Percentiles rank a stretch among this genome's conserved stretches.
Conservation (phyloP, 2,888 invertebrate species). For the Petrophora chlorosata region DNA sequence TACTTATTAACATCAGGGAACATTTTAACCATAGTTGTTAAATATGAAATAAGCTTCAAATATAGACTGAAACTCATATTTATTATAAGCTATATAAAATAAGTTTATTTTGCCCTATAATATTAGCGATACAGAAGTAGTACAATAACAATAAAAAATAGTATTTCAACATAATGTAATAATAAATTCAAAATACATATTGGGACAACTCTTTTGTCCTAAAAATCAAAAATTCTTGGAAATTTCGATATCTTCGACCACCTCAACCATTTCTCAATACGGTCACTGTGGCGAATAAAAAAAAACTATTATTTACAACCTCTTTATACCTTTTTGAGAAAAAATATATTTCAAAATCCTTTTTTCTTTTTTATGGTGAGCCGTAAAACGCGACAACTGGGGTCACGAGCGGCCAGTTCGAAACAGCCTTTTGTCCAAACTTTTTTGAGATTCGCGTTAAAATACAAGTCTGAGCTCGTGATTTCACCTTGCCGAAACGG, state of each 20-base stretch:
- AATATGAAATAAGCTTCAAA: too few relatives aligned
- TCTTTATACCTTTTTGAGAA: conserved; percentile 53
- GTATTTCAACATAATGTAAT: too few relatives aligned
- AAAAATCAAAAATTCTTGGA: conserved; percentile 8
- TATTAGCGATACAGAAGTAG: too few relatives aligned
- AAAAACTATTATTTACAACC: conserved; percentile 63
- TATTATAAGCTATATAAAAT: too few relatives aligned
- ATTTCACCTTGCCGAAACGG: neutral
- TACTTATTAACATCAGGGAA: too few relatives aligned
- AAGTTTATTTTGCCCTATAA: too few relatives aligned
- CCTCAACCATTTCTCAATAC: conserved; percentile 41
- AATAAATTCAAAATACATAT: too few relatives aligned
- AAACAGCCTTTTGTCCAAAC: conserved; percentile 33
- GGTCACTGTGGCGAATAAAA: conserved; percentile 48
- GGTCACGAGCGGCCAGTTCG: conserved; percentile 55
- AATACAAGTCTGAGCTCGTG: neutral
- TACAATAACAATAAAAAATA: too few relatives aligned
- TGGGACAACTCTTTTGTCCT: neutral
- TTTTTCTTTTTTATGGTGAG: conserved; percentile 55
- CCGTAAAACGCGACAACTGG: conserved; percentile 59
- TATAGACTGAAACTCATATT: too few relatives aligned
- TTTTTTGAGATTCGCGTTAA: conserved; percentile 16
- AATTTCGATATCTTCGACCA: conserved; percentile 9
- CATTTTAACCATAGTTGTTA: too few relatives aligned
- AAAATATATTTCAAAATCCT: conserved; percentile 49